Evolutionary conservation across 2,797 vertebrate genomes (phyloP).

Genomic region (Poeciliopsis presidionis): DNA sequence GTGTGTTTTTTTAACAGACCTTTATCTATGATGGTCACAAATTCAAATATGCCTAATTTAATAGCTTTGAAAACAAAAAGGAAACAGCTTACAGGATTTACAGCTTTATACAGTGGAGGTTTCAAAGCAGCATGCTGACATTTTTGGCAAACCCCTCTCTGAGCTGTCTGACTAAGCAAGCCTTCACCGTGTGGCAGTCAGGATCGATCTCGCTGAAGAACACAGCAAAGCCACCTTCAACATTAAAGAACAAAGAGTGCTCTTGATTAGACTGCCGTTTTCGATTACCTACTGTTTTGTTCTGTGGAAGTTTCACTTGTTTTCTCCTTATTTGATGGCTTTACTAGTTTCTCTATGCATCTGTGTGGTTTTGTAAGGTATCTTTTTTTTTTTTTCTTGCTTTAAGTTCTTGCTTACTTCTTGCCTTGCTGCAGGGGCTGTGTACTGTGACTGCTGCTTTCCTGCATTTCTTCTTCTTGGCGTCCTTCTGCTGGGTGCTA

Average conservation of each 20-base stretch:
- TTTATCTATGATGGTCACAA: background rate
- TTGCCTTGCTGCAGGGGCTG: slow-evolving; percentile 82
- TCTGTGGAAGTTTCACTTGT: slow-evolving; percentile 35
- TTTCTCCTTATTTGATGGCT: slow-evolving; percentile 1
- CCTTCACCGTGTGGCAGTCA: slow-evolving; percentile 39
- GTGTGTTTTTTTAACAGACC: background rate
- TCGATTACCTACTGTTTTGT: slow-evolving; percentile 23
- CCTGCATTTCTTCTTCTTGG: slow-evolving; percentile 99
- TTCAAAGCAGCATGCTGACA: slow-evolving; percentile 29
- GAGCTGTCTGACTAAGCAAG: slow-evolving; percentile 46
- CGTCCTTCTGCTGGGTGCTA: slow-evolving; percentile 99
- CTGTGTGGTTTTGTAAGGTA: background rate
- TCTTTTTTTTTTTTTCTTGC: too few relatives aligned
- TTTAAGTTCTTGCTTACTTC: slow-evolving; percentile 4
- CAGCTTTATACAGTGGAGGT: slow-evolving; percentile 22
- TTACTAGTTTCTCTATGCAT: background rate
- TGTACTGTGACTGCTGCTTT: slow-evolving; percentile 97
- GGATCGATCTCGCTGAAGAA: slow-evolving; percentile 30
- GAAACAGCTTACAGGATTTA: background rate
- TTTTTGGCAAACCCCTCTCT: slow-evolving; percentile 22
- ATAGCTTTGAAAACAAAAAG: slow-evolving; percentile 13
- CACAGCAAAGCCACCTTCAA: slow-evolving; percentile 14
- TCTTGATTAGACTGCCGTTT: slow-evolving; percentile 38
- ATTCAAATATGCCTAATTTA: slow-evolving; percentile 3
- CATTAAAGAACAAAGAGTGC: slow-evolving; percentile 4